Evolutionary conservation across 2,113 vertebrate species (phyloP).

Genomic region (Noctilio leporinus): DNA sequence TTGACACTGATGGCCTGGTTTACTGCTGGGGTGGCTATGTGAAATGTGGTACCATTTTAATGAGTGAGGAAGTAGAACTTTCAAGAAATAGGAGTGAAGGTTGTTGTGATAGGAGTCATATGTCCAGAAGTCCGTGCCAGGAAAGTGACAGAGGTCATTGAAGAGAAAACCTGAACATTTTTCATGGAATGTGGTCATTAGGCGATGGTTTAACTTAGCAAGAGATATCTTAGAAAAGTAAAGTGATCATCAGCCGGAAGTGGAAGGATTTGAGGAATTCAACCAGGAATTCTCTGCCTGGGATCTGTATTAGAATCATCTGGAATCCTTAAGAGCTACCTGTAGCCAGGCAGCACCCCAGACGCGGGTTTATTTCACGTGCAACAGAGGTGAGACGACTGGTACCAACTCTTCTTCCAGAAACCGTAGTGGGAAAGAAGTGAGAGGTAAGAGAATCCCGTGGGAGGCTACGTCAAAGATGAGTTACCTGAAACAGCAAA

Average conservation of each 20-base stretch:
- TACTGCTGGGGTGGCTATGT: neutral
- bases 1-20: fast-evolving
- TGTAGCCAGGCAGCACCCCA: neutral
- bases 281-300: neutral
- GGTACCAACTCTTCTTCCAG: neutral
- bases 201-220: neutral
- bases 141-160: neutral
- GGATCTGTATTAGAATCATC: neutral
- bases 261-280: neutral
- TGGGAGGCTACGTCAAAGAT: neutral
- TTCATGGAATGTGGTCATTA: neutral
- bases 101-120: neutral
- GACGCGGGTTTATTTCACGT: fast-evolving
- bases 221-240: neutral
- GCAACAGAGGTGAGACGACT: neutral
- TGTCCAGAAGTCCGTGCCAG: neutral
- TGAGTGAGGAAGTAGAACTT: neutral
- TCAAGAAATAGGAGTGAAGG: neutral
- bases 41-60: neutral
- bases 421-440: neutral
- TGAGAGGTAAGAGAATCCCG: too few relatives aligned
- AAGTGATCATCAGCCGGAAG: neutral
- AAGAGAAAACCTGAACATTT: neutral
- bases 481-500: neutral
- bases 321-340: neutral